These are phyloP conservation scores for Grammomys surdaster DNA, from an alignment of 2,113 vertebrate species.

Conservation along the genomic window DNA sequence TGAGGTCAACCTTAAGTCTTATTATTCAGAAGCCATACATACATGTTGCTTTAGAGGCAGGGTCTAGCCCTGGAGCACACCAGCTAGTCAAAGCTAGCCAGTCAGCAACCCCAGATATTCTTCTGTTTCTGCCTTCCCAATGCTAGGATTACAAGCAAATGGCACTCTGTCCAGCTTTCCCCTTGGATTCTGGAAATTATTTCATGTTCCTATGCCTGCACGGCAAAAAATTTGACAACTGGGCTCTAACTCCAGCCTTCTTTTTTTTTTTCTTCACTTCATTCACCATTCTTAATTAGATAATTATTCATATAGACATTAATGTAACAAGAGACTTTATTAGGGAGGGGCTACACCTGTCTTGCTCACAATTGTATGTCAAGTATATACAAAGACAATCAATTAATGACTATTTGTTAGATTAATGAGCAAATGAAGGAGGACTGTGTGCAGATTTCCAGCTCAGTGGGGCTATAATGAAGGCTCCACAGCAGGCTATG, in stretches of 20 bases:
- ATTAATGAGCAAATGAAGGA: neutral
- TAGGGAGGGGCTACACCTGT: neutral
- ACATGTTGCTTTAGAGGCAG: neutral
- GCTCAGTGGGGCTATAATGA: neutral
- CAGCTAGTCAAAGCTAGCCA: neutral
- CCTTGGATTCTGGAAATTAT: neutral
- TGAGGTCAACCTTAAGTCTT: neutral
- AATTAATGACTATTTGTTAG: neutral
- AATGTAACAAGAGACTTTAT: neutral
- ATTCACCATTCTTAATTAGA: constrained; percentile 15
- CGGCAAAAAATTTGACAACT: neutral
- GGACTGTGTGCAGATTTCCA: neutral
- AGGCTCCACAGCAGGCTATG: neutral
- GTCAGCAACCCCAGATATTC: neutral
- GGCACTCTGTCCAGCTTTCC: neutral
- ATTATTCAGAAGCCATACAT: neutral
- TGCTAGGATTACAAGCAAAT: neutral
- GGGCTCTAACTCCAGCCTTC: neutral
- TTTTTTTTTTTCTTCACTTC: neutral
- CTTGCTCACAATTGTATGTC: neutral
- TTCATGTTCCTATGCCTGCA: neutral
- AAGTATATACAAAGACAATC: neutral
- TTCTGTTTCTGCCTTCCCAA: neutral
- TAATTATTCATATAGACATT: neutral
- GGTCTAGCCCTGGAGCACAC: neutral